These are phyloP conservation scores for Eurypyga helias DNA, from an alignment of 2,113 vertebrate genomes.

Conservation along the genomic window DNA sequence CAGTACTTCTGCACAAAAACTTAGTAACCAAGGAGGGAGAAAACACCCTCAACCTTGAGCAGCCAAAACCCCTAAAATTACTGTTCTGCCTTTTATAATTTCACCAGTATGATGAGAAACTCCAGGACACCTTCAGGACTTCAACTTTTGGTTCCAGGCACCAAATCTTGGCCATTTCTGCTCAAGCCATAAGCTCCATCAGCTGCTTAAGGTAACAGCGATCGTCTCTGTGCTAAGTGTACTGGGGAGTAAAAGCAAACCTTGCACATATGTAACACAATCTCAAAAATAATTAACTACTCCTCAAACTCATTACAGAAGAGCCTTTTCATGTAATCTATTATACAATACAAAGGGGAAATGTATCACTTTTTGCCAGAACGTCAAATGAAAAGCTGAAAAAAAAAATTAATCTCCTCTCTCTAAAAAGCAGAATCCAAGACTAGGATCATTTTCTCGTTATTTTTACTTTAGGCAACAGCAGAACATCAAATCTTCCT, in stretches of 20 bases:
- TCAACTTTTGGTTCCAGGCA: background rate
- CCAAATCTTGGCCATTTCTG: background rate
- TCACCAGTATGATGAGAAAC: background rate
- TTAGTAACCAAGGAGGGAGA: background rate
- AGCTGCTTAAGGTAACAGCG: background rate
- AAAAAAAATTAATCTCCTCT: background rate
- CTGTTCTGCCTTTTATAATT: background rate
- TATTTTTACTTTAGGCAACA: background rate
- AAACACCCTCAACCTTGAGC: background rate
- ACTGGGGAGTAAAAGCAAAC: background rate
- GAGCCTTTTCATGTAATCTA: constrained; percentile 51
- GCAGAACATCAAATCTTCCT: background rate
- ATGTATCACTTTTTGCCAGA: constrained; percentile 1
- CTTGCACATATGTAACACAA: background rate
- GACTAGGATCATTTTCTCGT: background rate
- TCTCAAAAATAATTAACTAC: constrained; percentile 64
- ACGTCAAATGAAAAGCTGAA: constrained; percentile 13
- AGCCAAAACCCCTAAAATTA: background rate
- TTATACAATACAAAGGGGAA: constrained; percentile 50
- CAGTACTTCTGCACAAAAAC: background rate
- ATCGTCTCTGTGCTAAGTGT: background rate
- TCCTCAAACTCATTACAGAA: constrained; percentile 58
- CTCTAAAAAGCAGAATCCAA: background rate
- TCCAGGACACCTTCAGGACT: background rate
- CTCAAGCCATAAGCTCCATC: background rate